Evolutionary conservation across 2,797 vertebrate genomes (phyloP), one percentile per base, ranked within the genome.

Genomic region (Eutrigla gurnardus): DNA sequence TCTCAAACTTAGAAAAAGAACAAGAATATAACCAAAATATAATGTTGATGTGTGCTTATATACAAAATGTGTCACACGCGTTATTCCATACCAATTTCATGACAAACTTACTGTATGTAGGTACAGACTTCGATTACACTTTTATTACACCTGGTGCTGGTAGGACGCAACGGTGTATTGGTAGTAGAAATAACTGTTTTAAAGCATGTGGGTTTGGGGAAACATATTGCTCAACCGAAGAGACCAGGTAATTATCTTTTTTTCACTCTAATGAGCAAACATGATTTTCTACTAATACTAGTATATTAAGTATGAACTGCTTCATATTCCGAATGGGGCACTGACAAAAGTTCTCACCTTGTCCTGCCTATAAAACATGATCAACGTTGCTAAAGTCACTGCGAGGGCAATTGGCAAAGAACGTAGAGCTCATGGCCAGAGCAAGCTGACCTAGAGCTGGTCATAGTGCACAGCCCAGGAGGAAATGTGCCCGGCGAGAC

Each of bases 261-360:
- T 49, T 17, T n/a, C 4, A 45, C 43, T 46, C 45, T 49, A 3
- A 17, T 49, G 46, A 49, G n/a, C 17, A 8, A 49, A 49, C 46
- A 4, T 8, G n/a, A 3, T 50, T 58, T 50, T 25, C 35, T 10
- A 1, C 39, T 4, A 33, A 32, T 42, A 17, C 4, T 12, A 12
- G 40, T 25, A 25, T 25, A 25, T 46, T 45, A 2, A 2, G 35
- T 13, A 15, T 58, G 5, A 4, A n/a, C 36, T 37, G 45, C 60
- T 42, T 50, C 25, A 25, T 25, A 25, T 25, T 25, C 25, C 25
- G 25, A 25, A 25, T 25, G 25, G 25, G 25, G 25, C 25, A 25
- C 15, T 1, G 32, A 53, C 50, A 65, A 55, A 77, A 59, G 49
- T 42, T 52, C 40, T 63, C 35, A 63, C 63, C 40, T 64, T 54